phyloP scores from a whole-genome alignment of 92 coral and sea anemone genomes.

The Parazoanthus darwini region DNA sequence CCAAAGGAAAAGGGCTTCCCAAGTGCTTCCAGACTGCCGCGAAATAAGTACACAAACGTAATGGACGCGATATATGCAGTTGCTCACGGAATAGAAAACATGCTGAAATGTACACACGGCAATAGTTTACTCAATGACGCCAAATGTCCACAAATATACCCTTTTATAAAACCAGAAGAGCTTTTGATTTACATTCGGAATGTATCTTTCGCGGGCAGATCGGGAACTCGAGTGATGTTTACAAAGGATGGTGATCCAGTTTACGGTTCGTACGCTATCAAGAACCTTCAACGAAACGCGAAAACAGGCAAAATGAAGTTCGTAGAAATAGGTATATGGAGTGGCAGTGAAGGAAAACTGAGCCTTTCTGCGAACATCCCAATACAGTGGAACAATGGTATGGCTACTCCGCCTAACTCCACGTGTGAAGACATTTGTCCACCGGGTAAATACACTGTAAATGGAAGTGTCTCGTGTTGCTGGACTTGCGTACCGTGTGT shows the following conservation, averaged over 20 bases:
- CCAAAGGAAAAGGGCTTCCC: constrained; percentile 65
- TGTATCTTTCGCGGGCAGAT: constrained; percentile 74
- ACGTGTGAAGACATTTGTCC: constrained; percentile 79
- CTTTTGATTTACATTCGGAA: constrained; percentile 64
- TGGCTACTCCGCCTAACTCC: constrained; percentile 58
- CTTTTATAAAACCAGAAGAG: constrained; percentile 56
- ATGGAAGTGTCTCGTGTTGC: constrained; percentile 77
- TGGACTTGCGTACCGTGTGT: constrained; percentile 89
- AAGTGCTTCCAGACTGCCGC: constrained; percentile 67
- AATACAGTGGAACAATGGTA: constrained; percentile 82
- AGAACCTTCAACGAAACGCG: constrained; percentile 70
- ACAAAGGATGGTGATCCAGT: constrained; percentile 79
- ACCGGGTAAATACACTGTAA: constrained; percentile 78
- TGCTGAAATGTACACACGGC: constrained; percentile 57
- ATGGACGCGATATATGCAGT: constrained; percentile 96
- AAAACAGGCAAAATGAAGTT: constrained; percentile 63
- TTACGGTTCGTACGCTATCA: constrained; percentile 85
- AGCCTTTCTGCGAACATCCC: constrained; percentile 35
- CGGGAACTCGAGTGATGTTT: constrained; percentile 73
- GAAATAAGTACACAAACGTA: constrained; percentile 94
- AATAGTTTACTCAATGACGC: constrained; percentile 42
- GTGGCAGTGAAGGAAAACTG: constrained; percentile 63
- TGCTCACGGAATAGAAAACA: constrained; percentile 62
- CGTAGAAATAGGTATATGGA: constrained; percentile 77
- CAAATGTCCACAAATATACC: constrained; percentile 54